phyloP scores from a whole-genome alignment of 2,113 vertebrate species.

The Eublepharis macularius region DNA sequence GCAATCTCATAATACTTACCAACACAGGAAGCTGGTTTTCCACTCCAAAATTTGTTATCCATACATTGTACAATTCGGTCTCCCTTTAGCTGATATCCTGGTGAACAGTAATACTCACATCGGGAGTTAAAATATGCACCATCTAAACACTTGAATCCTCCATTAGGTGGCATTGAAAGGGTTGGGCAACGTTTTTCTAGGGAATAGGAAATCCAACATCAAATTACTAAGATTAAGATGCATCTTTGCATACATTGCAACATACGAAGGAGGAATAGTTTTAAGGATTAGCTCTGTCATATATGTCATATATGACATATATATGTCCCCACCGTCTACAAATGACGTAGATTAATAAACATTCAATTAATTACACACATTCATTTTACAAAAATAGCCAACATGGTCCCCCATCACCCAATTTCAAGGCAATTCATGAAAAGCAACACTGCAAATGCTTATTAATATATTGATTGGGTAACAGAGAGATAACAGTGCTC shows the following conservation, averaged over 20 bases:
- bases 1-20: conserved; percentile 79
- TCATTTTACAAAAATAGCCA: background rate
- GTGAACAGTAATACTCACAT: conserved; percentile 94
- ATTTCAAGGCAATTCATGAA: background rate
- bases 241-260: background rate
- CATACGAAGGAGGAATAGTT: background rate
- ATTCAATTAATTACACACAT: too few species aligned
- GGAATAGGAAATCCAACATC: conserved; percentile 37
- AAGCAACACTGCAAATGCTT: background rate
- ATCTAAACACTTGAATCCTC: conserved; percentile 91
- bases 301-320: too few species aligned
- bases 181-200: conserved; percentile 90
- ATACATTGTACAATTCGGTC: conserved; percentile 84
- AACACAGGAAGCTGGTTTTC: conserved; percentile 81
- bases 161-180: conserved; percentile 85
- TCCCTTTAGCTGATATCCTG: conserved; percentile 89
- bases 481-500: background rate
- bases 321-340: too few species aligned
- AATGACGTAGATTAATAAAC: too few species aligned
- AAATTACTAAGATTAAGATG: background rate
- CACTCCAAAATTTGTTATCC: conserved; percentile 88
- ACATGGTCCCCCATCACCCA: background rate
- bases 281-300: background rate
- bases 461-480: background rate
- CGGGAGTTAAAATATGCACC: conserved; percentile 95